These are phyloP conservation scores for Microtus oregoni DNA, from an alignment of 2,113 vertebrate genomes.

Conservation along the genomic window DNA sequence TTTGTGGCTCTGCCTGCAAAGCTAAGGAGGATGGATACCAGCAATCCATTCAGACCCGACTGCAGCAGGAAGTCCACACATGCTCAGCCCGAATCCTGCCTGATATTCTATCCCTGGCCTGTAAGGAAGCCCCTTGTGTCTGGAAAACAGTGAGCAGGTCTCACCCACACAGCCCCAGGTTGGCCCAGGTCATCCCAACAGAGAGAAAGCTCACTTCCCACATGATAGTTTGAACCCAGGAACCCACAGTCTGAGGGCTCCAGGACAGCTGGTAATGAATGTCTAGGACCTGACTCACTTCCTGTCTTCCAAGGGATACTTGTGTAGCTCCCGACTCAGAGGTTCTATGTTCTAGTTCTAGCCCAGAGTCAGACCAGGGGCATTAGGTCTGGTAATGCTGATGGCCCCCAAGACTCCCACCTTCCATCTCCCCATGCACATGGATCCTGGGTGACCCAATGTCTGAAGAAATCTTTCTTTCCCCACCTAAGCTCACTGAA, in stretches of 20 bases:
- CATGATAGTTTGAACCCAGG: not conserved
- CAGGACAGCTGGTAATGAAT: not conserved
- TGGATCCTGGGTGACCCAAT: not conserved
- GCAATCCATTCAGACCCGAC: not conserved
- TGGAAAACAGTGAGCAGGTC: not conserved
- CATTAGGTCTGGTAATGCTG: not conserved
- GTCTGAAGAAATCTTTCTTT: not conserved
- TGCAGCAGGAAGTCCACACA: not conserved
- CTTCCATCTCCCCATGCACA: not conserved
- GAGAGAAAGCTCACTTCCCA: not conserved
- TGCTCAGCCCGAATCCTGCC: not conserved
- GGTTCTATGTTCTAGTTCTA: not conserved
- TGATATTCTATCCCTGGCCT: not conserved
- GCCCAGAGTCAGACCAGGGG: not conserved
- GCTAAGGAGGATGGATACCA: not conserved
- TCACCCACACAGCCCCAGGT: not conserved
- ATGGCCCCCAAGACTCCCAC: not conserved
- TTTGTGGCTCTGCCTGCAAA: not conserved
- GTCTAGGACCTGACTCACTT: not conserved
- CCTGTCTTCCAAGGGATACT: not conserved
- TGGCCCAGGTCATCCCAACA: not conserved
- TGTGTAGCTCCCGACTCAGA: not conserved
- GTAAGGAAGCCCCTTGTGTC: not conserved
- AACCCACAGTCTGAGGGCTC: not conserved
- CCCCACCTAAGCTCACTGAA: not conserved